Conservation (phyloP, 2,888 invertebrate species). For the Falcaria lacertinaria region DNA sequence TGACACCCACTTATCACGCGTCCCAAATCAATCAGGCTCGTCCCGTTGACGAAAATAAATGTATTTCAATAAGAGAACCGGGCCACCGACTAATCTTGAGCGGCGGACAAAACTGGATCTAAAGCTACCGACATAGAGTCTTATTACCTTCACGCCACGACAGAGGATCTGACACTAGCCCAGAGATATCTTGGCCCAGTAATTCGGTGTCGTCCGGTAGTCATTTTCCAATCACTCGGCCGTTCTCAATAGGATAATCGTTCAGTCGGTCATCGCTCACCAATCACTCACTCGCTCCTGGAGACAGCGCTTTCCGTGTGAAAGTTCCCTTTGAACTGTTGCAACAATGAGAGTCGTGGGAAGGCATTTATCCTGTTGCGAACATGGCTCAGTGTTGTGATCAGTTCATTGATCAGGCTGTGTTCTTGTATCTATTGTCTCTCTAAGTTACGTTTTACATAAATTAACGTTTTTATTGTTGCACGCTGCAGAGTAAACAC, state of each 20-base stretch:
- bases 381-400: not conserved
- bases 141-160: too few species aligned
- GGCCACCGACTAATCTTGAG: constrained; percentile 1
- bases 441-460: too few species aligned
- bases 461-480: too few species aligned
- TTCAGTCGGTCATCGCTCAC: constrained; percentile 11
- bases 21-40: constrained; percentile 12
- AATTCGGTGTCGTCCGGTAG: constrained; percentile 5
- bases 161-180: not conserved
- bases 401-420: not conserved
- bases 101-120: not conserved
- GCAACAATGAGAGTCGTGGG: constrained; percentile 2
- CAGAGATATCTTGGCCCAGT: not conserved
- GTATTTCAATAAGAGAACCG: constrained; percentile 8
- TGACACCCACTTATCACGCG: constrained; percentile 17
- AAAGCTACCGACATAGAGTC: not conserved
- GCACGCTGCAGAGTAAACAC: too few species aligned
- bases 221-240: constrained; percentile 29
- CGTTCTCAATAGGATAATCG: constrained; percentile 28
- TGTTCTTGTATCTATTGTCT: too few species aligned
- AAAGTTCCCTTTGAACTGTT: constrained; percentile 29
- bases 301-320: constrained; percentile 39
- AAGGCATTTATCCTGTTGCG: not conserved
- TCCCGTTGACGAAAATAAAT: constrained; percentile 24
- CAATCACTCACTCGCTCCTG: constrained; percentile 10